A percentile compares a stretch with the other conserved stretches of the same genome.
Evolutionary conservation across 2,113 vertebrate genomes (phyloP).

Genomic region (Amphiprion ocellaris): DNA sequence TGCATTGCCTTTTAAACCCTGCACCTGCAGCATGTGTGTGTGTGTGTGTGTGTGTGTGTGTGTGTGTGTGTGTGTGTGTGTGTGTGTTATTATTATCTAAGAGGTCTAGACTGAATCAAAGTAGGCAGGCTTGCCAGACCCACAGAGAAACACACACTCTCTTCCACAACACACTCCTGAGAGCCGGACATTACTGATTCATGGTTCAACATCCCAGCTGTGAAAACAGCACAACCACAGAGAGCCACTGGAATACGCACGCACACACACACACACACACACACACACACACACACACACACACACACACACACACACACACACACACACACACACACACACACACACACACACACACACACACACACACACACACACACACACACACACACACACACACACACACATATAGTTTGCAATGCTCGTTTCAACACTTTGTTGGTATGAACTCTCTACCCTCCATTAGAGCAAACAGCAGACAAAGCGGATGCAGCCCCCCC

Average conservation of each 20-base stretch:
- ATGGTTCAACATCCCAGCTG: slow-evolving; percentile 73
- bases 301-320: slow-evolving; percentile 9
- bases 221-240: slow-evolving; percentile 65
- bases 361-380: background rate
- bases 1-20: slow-evolving; percentile 41
- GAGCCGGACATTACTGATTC: slow-evolving; percentile 65
- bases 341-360: slow-evolving; percentile 13
- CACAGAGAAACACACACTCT: slow-evolving; percentile 44
- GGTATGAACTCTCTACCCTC: slow-evolving; percentile 49
- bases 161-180: slow-evolving; percentile 48
- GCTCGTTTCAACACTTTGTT: slow-evolving; percentile 30
- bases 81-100: slow-evolving; percentile 48
- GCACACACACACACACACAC: background rate
- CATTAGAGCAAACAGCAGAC: slow-evolving; percentile 37
- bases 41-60: slow-evolving; percentile 28
- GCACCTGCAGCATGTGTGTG: slow-evolving; percentile 52
- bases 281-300: slow-evolving; percentile 6
- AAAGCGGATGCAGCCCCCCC: slow-evolving; percentile 34
- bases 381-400: slow-evolving; percentile 18
- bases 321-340: background rate
- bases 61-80: slow-evolving; percentile 1
- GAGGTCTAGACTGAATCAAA: slow-evolving; percentile 68
- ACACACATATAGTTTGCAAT: slow-evolving; percentile 3
- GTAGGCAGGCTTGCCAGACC: slow-evolving; percentile 32
- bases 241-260: slow-evolving; percentile 37